These are phyloP conservation scores for Bombyx huttoni DNA, from an alignment of 2,888 invertebrate genomes.

Conservation along the genomic window DNA sequence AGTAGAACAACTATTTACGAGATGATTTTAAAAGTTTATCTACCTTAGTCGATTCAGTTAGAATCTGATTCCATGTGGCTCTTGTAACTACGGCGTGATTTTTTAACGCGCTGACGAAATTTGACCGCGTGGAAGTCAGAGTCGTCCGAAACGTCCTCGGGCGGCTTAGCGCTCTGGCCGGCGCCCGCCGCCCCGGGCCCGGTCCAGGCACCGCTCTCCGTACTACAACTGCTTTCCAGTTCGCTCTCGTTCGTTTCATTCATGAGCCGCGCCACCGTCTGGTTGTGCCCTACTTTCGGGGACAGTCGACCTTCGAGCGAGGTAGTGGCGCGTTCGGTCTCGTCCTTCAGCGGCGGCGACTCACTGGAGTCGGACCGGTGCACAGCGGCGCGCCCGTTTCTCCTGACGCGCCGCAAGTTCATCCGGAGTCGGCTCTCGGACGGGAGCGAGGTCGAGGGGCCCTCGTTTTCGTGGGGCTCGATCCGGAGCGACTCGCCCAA, in stretches of 20 bases:
- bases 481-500: conserved; percentile 44
- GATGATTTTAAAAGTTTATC: conserved; percentile 20
- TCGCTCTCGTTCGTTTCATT: conserved; percentile 66
- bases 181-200: background rate
- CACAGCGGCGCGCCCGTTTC: conserved; percentile 38
- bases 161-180: conserved; percentile 24
- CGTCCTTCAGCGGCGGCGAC: conserved; percentile 45
- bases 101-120: conserved; percentile 73
- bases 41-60: conserved; percentile 55
- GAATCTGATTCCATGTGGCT: conserved; percentile 78
- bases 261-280: conserved; percentile 57
- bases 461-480: conserved; percentile 32
- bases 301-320: conserved; percentile 29
- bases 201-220: conserved; percentile 32
- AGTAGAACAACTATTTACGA: conserved; percentile 5
- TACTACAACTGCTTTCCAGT: conserved; percentile 60
- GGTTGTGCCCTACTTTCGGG: conserved; percentile 33
- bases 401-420: conserved; percentile 28
- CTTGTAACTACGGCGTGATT: conserved; percentile 75
- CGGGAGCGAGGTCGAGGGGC: conserved; percentile 24
- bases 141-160: conserved; percentile 51
- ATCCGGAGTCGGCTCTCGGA: conserved; percentile 29
- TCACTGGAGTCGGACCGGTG: conserved; percentile 55
- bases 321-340: conserved; percentile 24
- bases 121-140: conserved; percentile 64